These are phyloP conservation scores for Epinephelus awoara DNA, from an alignment of 2,797 vertebrate genomes.

Conservation along the genomic window DNA sequence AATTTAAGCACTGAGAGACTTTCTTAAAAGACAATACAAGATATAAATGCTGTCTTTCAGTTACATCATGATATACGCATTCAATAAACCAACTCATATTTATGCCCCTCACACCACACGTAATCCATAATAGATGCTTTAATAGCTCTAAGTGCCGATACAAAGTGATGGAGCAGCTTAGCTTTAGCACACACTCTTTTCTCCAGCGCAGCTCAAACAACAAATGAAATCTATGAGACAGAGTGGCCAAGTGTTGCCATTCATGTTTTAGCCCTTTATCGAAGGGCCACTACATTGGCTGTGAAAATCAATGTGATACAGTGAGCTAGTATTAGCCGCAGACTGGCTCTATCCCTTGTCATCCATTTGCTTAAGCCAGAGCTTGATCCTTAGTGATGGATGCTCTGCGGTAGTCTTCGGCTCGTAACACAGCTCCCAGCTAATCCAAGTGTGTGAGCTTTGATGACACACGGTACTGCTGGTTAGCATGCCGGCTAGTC, in stretches of 20 bases:
- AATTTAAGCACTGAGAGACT: constrained; percentile 6
- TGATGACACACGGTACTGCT: constrained; percentile 55
- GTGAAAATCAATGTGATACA: constrained; percentile 80
- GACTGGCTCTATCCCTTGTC: constrained; percentile 78
- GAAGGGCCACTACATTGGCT: constrained; percentile 52
- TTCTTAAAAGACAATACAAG: neutral
- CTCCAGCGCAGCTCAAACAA: constrained; percentile 44
- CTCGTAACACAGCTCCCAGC: constrained; percentile 62
- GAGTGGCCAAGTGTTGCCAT: constrained; percentile 56
- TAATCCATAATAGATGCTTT: constrained; percentile 45
- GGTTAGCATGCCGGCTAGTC: constrained; percentile 57
- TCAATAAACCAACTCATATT: constrained; percentile 29
- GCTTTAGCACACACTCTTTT: constrained; percentile 24
- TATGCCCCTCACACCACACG: constrained; percentile 28
- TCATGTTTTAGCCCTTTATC: constrained; percentile 67
- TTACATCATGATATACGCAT: constrained; percentile 1
- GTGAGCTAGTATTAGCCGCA: constrained; percentile 76
- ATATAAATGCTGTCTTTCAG: constrained; percentile 14
- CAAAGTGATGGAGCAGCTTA: constrained; percentile 46
- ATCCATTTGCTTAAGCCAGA: constrained; percentile 81
- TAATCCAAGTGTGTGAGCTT: constrained; percentile 75
- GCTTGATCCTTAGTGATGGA: constrained; percentile 81
- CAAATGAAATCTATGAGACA: constrained; percentile 65
- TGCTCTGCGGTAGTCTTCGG: constrained; percentile 70
- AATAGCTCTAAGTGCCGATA: constrained; percentile 56